Base-by-base conservation (phyloP, 2,888 invertebrate genomes). In the Ernsta delagoae region DNA sequence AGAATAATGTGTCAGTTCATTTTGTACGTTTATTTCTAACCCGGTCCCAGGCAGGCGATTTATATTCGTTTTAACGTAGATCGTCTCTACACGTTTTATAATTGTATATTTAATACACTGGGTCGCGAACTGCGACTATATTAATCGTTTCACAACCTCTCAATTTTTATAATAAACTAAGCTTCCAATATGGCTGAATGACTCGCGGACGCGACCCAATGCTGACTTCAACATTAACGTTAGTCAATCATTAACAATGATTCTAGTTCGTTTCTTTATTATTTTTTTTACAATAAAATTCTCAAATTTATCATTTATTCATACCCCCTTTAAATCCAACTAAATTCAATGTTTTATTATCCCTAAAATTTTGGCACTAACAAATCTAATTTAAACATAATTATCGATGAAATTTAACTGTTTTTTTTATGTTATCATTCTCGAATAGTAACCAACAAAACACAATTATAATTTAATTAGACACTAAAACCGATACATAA, bases 281-380 rank as follows among this genome's bases (percentile, higher is more conserved):
- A 81, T n/a, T 81, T 78, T 83, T 87, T 89, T 89, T 90, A 92
- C 89, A 90, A 87, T 90, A 88, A 86, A 82, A 81, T 79, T 83
- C 81, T 82, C 82, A 84, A 83, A 78, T 80, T 85, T 85, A 86
- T 85, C 79, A 74, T 83, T 86, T 84, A 87, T 86, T 88, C 85
- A 86, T 86, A 86, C n/a, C 77, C 79, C 85, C 90, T 88, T 90
- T 86, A 85, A 57, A 89, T 80, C 83, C 83, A 92, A 90, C 90
- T 90, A 90, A 89, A 84, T 80, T 80, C 76, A 83, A 86, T 85
- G 86, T 87, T 36, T 88, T 86, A 89, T 90, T 89, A 88, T 87
- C 83, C 84, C 87, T 90, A 90, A 84, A 72, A 85, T 59, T 90
- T 92, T 93, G 92, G 93, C 93, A 93, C 92, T 90, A 92, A 92